Base-by-base conservation (phyloP, 2,888 invertebrate species). In the Tuberolachnus salignus region DNA sequence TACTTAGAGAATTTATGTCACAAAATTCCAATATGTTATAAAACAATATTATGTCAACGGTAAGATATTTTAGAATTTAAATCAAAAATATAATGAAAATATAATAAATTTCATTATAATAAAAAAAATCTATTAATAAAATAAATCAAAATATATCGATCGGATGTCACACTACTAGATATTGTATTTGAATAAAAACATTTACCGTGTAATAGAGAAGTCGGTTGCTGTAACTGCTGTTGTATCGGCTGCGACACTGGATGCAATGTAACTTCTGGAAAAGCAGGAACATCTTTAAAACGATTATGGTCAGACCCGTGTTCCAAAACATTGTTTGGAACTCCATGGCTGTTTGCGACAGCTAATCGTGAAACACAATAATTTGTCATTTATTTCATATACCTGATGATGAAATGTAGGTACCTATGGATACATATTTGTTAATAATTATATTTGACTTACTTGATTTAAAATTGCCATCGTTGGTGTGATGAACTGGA, bases 151-250 rank as follows among this genome's bases (percentile, higher is more conserved):
- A 34, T 34, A 34, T 34, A 34, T 34, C 34, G 6, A n/a, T n/a
- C n/a, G n/a, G n/a, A 34, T 34, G 34, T 34, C 6, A 34, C 34
- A 34, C 3, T 53, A 53, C 10, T 19, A 0, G 1, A 26, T 55
- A 55, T 55, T 21, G 14, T 66, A 34, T 66, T 66, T 69, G 21
- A 16, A 21, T 19, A 16, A 21, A 9, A 34, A 53, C 26, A 59
- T 49, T 80, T 71, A 63, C 80, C 61, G 84, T 82, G 85, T 84
- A 16, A 84, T 83, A 84, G 84, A 87, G 86, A 84, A 85, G 74
- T 84, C 85, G 83, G 81, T 71, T 64, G 82, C 14, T 73, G 73
- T 0, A 57, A 73, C 14, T 80, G 80, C 6, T 75, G 75, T 13
- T 81, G 81, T 49, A 80, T 80, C 23, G 61, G 21, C 53, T 78